phyloP scores from a whole-genome alignment of 2,797 vertebrate genomes.

The Sebastes variabilis region DNA sequence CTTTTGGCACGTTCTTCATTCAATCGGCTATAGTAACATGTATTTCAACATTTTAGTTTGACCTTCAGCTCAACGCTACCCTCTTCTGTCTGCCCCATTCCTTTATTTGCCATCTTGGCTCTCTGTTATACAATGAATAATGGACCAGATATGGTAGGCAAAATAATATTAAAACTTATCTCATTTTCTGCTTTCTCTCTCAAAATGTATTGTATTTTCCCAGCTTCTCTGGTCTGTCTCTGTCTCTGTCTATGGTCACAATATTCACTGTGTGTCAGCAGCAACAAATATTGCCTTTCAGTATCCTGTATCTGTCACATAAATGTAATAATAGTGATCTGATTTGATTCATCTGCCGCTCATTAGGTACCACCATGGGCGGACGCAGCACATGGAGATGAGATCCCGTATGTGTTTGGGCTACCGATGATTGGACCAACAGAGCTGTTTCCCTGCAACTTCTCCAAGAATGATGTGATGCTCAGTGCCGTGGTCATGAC shows the following conservation, averaged over 20 bases:
- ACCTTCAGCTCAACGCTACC: not conserved
- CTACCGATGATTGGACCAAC: conserved; percentile 99
- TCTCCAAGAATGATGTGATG: conserved; percentile 99
- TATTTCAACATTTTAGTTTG: conserved; percentile 1
- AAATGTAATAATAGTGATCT: conserved; percentile 32
- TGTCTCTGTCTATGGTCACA: not conserved
- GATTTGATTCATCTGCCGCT: conserved; percentile 43
- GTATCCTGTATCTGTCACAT: conserved; percentile 25
- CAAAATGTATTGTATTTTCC: not conserved
- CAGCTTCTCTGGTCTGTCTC: conserved; percentile 8
- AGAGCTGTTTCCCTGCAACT: conserved; percentile 98
- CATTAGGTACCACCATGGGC: conserved; percentile 94
- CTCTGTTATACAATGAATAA: conserved; percentile 28
- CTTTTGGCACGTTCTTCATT: not conserved
- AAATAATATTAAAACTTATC: conserved; percentile 12
- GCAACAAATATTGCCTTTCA: conserved; percentile 8
- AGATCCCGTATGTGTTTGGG: conserved; percentile 97
- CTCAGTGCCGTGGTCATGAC: conserved; percentile 99
- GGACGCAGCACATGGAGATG: conserved; percentile 96
- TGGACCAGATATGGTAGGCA: not conserved
- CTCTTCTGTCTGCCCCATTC: not conserved
- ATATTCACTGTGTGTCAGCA: not conserved
- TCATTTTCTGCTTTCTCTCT: not conserved
- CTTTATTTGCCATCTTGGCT: conserved; percentile 22
- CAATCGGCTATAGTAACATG: not conserved